Conservation (phyloP, 1,140 invertebrate genomes). For the Papilio polyxenes region DNA sequence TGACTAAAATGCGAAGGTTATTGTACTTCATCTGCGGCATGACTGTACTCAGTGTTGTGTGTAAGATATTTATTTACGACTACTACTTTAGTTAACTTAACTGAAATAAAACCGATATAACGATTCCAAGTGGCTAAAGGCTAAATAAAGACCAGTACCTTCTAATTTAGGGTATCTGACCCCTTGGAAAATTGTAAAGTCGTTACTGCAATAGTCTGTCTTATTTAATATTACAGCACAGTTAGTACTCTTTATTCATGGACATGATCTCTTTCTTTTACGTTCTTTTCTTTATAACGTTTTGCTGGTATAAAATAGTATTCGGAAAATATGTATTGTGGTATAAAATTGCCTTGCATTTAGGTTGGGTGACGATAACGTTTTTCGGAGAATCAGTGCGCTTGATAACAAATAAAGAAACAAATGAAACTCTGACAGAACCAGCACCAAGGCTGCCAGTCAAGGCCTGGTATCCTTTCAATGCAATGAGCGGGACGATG, state of each 20-base stretch:
- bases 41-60: slow-evolving; percentile 82
- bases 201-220: no score
- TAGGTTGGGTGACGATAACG: slow-evolving; percentile 87
- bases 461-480: slow-evolving; percentile 88
- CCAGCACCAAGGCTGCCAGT: slow-evolving; percentile 87
- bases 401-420: slow-evolving; percentile 84
- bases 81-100: not conserved
- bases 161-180: no score
- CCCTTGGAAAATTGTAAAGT: no score
- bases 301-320: no score
- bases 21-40: slow-evolving; percentile 84
- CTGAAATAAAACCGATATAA: no score
- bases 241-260: no score
- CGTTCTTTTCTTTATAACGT: no score
- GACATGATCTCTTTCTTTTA: no score
- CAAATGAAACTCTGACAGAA: slow-evolving; percentile 85
- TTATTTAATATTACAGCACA: no score
- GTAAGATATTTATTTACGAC: slow-evolving; percentile 63
- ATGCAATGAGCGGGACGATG: slow-evolving; percentile 84
- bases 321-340: not conserved
- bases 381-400: slow-evolving; percentile 89
- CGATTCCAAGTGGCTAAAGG: not conserved
- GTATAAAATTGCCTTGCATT: not conserved
- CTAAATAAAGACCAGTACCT: no score
- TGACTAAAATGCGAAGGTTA: slow-evolving; percentile 88